Base-by-base conservation (phyloP, 2,113 vertebrate genomes). In the Orycteropus afer region DNA sequence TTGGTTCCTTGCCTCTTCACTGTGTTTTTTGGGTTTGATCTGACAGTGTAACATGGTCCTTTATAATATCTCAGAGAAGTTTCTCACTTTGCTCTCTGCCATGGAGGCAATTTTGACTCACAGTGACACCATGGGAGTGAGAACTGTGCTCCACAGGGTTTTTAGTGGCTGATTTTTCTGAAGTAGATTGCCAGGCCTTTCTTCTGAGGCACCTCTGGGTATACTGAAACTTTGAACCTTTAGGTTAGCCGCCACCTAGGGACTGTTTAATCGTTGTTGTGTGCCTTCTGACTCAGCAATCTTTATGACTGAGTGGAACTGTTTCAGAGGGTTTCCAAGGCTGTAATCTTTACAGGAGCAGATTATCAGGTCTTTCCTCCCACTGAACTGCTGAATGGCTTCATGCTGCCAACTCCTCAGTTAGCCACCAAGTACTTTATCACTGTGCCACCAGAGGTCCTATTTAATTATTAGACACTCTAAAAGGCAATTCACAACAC, bases 401-500 rank as follows among this genome's bases (percentile, higher is more conserved):
- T 71, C n/a, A 3, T 22, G 40, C n/a, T 3, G 2, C 69, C 7
- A 71, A 23, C n/a, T 37, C n/a, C 14, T 34, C 13, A 67, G 32
- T 17, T 32, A 67, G 32, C 65, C n/a, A 34, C 34, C 6, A 14
- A 29, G 18, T 27, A 20, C 17, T 3, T 22, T 10, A 32, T 37
- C 69, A 37, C n/a, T 11, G n/a, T 40, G 37, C 69, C 69, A 40
- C 29, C 37, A 71, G 69, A 71, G 69, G 37, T 71, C n/a, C 69
- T 23, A 11, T 25, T 32, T 32, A 65, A 34, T 71, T n/a, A 9
- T 51, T 61, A 47, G 65, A 13, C n/a, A 76, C 76, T 65, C 71
- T 71, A 45, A 59, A 57, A 81, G 40, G 77, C 86, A 59, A 94
- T 34, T 96, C n/a, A 55, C n/a, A 81, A 45, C 49, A 76, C 47